Evolutionary conservation across 2,888 invertebrate species (phyloP), one percentile per base, ranked within the genome.

Genomic region (Phyllotreta striolata): DNA sequence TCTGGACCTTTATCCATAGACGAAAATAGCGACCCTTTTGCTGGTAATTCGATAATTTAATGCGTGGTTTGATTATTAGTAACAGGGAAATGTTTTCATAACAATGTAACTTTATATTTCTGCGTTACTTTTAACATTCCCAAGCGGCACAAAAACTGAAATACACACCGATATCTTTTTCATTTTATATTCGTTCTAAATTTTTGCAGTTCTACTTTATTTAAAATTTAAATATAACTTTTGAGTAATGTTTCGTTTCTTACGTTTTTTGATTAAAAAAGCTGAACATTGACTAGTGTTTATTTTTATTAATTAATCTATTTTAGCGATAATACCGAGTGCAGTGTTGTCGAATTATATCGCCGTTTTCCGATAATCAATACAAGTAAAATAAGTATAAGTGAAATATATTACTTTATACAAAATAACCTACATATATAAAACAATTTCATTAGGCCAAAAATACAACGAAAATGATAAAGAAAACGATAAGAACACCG

Each of bases 391-490:
- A 4, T 24, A 62, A 61, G 39, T 62, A 52, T 40, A 47, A 55
- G 38, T 59, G 38, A 59, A 52, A 62, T 64, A 66, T 54, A 60
- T 63, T 66, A 66, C 55, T 63, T 55, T 63, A 52, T 46, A 66
- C 58, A 63, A 59, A 60, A 60, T 43, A 10, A 56, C n/a, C 44
- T 44, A 56, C 24, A 46, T 46, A 46, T 38, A 13, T 57, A 43
- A 38, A 56, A 63, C 52, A 51, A n/a, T 51, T 43, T 46, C 56
- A 41, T 69, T 78, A 82, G 76, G 96, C 94, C 87, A 98, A 86
- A 83, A 99, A 97, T 73, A 99, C 91, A 79, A 99, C 93, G 86
- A 99, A 99, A 81, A 99, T 95, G 83, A 99, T 92, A 82, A 99
- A 99, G 87, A 99, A 99, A 79, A 98, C 92, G 86, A 99, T 96